These are phyloP conservation scores for Agrotis clavis DNA, from an alignment of 2,888 invertebrate genomes.

Conservation along the genomic window DNA sequence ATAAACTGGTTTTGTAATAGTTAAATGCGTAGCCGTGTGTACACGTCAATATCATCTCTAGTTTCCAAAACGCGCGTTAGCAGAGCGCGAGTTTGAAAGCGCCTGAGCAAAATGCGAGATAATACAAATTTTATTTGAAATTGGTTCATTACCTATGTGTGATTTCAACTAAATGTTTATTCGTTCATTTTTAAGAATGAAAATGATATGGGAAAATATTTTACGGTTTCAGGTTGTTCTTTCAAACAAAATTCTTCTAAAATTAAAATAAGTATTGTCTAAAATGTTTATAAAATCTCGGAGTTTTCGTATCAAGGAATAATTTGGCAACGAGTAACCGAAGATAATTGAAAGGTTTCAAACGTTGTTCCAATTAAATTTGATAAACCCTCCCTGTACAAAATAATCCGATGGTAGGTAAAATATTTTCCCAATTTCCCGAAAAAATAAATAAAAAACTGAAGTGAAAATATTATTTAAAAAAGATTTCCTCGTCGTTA, in stretches of 20 bases:
- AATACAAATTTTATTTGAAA: too few species aligned
- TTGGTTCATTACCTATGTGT: too few species aligned
- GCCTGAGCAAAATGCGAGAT: too few species aligned
- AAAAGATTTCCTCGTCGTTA: too few species aligned
- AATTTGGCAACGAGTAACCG: slow-evolving; percentile 34
- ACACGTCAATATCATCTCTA: too few species aligned
- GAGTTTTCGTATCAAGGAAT: slow-evolving; percentile 21
- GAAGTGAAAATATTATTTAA: too few species aligned
- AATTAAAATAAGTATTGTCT: not conserved
- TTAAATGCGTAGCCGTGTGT: too few species aligned
- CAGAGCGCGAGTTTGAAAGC: too few species aligned
- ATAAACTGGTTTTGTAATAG: too few species aligned
- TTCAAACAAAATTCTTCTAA: not conserved
- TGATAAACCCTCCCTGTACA: slow-evolving; percentile 16
- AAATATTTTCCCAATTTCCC: too few species aligned
- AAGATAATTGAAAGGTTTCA: slow-evolving; percentile 39
- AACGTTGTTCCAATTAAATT: slow-evolving; percentile 49
- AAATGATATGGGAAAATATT: not conserved
- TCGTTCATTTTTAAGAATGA: not conserved
- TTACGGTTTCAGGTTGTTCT: not conserved
- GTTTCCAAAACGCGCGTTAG: too few species aligned
- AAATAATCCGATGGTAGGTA: slow-evolving; percentile 3
- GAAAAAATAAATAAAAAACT: too few species aligned
- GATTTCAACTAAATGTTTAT: not conserved
- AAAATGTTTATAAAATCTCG: slow-evolving; percentile 7